A percentile compares a stretch with the other conserved stretches of the same genome.
These are phyloP conservation scores for Drosophila yooni DNA, from an alignment of 2,888 invertebrate genomes.

Conservation along the genomic window DNA sequence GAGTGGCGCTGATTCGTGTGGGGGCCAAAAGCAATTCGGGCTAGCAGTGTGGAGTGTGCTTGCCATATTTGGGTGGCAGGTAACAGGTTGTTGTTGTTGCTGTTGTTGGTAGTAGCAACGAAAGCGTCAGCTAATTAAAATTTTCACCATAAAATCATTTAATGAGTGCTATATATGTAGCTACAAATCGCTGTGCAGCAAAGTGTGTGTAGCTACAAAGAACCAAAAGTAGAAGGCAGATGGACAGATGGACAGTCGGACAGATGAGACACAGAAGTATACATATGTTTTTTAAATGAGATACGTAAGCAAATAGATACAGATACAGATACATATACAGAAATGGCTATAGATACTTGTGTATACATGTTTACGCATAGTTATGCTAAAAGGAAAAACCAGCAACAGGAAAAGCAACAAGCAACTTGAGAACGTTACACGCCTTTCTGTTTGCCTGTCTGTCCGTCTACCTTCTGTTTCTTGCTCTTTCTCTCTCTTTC, in stretches of 20 bases:
- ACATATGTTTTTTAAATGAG: constrained; percentile 46
- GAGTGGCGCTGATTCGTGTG: constrained; percentile 13
- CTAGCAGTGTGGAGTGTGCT: not conserved
- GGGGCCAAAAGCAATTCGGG: constrained; percentile 6
- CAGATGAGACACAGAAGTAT: constrained; percentile 39
- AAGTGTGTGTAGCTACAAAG: not conserved
- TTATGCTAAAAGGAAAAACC: constrained; percentile 57
- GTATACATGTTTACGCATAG: constrained; percentile 15
- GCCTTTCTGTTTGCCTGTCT: constrained; percentile 10
- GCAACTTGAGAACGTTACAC: constrained; percentile 48
- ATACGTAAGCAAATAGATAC: constrained; percentile 19
- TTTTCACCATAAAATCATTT: constrained; percentile 65
- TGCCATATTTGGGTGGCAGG: constrained; percentile 16
- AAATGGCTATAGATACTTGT: constrained; percentile 31
- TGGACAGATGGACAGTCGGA: not conserved
- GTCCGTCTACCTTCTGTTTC: not conserved
- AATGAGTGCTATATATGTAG: constrained; percentile 55
- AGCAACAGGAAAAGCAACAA: constrained; percentile 49
- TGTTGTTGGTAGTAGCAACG: not conserved
- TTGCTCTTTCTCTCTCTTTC: not conserved
- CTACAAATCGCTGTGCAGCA: constrained; percentile 50
- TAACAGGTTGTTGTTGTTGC: constrained; percentile 38
- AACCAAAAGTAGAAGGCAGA: constrained; percentile 1
- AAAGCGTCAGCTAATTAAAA: constrained; percentile 67
- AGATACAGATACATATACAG: constrained; percentile 25